Evolutionary conservation across 2,113 vertebrate genomes (phyloP).

Genomic region (Scomber japonicus): DNA sequence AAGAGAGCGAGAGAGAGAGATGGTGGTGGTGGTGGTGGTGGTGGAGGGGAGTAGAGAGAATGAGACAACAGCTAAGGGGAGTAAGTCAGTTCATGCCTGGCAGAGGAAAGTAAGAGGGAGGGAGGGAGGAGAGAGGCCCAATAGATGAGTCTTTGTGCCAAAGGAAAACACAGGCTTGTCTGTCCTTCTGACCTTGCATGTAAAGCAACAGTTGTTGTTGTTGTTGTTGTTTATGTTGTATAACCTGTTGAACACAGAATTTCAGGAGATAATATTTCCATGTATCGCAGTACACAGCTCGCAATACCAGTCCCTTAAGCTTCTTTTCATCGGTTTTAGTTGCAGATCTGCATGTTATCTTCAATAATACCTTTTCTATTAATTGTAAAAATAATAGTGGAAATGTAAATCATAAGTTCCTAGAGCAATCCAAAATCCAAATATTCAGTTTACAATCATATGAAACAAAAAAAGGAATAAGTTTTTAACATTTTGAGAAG

Average conservation of each 20-base stretch:
- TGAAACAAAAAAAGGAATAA: not conserved
- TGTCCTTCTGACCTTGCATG: constrained; percentile 57
- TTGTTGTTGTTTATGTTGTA: constrained; percentile 42
- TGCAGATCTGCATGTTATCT: not conserved
- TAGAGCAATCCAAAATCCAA: not conserved
- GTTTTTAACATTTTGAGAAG: not conserved
- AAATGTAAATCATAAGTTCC: not conserved
- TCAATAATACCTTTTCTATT: not conserved
- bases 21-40: not conserved
- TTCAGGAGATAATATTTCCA: constrained; percentile 28
- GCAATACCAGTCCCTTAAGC: not conserved
- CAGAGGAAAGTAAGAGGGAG: constrained; percentile 49
- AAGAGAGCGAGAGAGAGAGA: too few relatives aligned
- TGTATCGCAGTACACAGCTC: not conserved
- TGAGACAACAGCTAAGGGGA: constrained; percentile 52
- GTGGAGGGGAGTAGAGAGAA: constrained; percentile 23
- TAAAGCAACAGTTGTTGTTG: constrained; percentile 46
- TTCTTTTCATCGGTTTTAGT: not conserved
- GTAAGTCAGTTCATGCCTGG: constrained; percentile 57
- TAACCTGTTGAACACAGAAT: constrained; percentile 42
- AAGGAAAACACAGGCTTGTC: constrained; percentile 55
- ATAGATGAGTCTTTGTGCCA: constrained; percentile 64
- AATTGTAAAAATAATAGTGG: not conserved
- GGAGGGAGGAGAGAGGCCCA: constrained; percentile 38
- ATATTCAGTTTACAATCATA: not conserved